A percentile compares a stretch with the other conserved stretches of the same genome.
Evolutionary conservation across 1,140 invertebrate genomes (phyloP).

Genomic region (Drosophila burlai): DNA sequence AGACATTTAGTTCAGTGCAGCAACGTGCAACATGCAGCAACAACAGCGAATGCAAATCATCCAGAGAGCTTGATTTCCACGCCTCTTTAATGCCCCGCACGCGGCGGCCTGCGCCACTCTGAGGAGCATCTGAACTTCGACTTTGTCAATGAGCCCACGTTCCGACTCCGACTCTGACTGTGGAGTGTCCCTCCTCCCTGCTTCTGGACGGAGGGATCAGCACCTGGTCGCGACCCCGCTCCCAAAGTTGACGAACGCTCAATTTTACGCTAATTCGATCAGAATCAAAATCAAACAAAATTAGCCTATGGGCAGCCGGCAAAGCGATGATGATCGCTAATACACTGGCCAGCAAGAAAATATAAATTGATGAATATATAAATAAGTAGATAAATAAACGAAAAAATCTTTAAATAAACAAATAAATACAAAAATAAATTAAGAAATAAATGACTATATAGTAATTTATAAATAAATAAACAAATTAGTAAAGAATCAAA

Average conservation of each 20-base stretch:
- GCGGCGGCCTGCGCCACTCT: slow-evolving; percentile 58
- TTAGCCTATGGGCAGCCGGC: slow-evolving; percentile 47
- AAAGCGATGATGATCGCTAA: slow-evolving; percentile 55
- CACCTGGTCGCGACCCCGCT: slow-evolving; percentile 43
- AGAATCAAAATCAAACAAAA: slow-evolving; percentile 81
- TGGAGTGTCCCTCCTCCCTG: not conserved
- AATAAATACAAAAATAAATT: not conserved
- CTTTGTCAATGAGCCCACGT: slow-evolving; percentile 75
- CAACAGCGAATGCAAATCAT: slow-evolving; percentile 61
- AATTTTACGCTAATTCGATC: slow-evolving; percentile 82
- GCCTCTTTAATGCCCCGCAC: slow-evolving; percentile 68
- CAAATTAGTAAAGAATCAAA: not conserved
- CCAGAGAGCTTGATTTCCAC: slow-evolving; percentile 44
- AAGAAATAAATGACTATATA: not conserved
- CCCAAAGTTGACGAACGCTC: slow-evolving; percentile 69
- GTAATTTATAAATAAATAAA: not conserved
- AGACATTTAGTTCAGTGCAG: not conserved
- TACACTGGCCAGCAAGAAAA: slow-evolving; percentile 18
- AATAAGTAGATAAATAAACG: no score
- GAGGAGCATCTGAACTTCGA: slow-evolving; percentile 58
- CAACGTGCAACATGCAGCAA: slow-evolving; percentile 11
- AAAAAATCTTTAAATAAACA: not conserved
- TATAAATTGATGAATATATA: not conserved
- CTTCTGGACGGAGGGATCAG: slow-evolving; percentile 14
- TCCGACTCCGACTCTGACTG: slow-evolving; percentile 1